Conservation (phyloP, 2,113 vertebrate genomes). For the Apeltes quadracus region DNA sequence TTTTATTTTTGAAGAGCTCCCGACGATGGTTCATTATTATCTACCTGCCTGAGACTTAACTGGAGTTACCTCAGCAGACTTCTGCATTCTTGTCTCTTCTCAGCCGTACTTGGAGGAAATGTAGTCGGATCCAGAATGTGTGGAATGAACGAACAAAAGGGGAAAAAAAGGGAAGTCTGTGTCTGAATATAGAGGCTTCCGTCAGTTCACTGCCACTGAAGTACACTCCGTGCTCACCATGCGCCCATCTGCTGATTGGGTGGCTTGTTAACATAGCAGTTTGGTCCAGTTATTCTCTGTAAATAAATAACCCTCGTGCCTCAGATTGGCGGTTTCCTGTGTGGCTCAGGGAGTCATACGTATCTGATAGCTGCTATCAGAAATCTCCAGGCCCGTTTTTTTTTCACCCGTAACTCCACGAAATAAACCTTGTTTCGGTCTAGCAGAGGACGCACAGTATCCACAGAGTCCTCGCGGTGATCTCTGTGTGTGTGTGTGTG, state of each 20-base stretch:
- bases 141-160: not conserved
- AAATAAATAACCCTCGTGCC: not conserved
- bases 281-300: not conserved
- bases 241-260: not conserved
- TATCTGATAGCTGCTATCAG: not conserved
- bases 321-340: slow-evolving; percentile 62
- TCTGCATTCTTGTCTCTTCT: not conserved
- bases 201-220: not conserved
- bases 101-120: no score
- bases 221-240: not conserved
- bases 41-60: not conserved
- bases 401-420: not conserved
- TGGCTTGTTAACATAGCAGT: not conserved
- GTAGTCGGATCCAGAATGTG: not conserved
- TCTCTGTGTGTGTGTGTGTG: no score
- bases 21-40: not conserved
- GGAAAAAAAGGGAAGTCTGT: not conserved
- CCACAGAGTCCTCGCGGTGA: not conserved
- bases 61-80: not conserved
- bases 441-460: not conserved
- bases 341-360: slow-evolving; percentile 39
- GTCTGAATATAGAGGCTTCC: not conserved
- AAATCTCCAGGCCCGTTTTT: no score
- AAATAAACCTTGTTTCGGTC: not conserved
- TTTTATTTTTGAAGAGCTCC: not conserved